Conservation (phyloP, 2,113 vertebrate genomes). For the Erythrocercus mccallii region DNA sequence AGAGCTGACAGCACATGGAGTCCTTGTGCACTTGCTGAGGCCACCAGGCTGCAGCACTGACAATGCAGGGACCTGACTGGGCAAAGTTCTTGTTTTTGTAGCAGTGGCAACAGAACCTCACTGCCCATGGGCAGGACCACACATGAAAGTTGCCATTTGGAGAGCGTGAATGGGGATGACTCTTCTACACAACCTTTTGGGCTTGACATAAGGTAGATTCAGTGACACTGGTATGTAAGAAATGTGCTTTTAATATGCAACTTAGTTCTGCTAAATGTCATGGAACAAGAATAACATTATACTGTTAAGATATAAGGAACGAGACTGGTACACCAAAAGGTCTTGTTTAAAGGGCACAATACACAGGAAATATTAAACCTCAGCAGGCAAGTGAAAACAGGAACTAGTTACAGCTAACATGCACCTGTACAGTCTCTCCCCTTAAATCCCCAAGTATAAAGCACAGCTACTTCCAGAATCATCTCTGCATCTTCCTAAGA, state of each 20-base stretch:
- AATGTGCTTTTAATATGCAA: background rate
- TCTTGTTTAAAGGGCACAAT: background rate
- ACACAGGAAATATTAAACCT: background rate
- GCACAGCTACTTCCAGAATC: background rate
- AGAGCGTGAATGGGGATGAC: background rate
- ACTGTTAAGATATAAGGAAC: background rate
- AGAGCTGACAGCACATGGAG: background rate
- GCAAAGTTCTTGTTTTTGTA: background rate
- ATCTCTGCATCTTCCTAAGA: background rate
- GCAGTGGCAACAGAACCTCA: background rate
- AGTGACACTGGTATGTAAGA: background rate
- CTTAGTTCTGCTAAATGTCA: background rate
- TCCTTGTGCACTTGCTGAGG: background rate
- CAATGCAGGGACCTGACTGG: background rate
- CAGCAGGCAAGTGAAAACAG: background rate
- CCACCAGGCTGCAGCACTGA: background rate
- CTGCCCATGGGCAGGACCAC: rapidly evolving
- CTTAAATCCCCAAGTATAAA: background rate
- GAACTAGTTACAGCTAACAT: background rate
- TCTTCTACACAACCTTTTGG: background rate
- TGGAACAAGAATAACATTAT: background rate
- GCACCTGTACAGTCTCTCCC: background rate
- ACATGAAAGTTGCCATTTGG: background rate
- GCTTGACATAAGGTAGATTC: background rate
- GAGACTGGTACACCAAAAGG: background rate